These are phyloP conservation scores for Paracanthobrama guichenoti DNA, from an alignment of 2,113 vertebrate genomes.

Conservation along the genomic window DNA sequence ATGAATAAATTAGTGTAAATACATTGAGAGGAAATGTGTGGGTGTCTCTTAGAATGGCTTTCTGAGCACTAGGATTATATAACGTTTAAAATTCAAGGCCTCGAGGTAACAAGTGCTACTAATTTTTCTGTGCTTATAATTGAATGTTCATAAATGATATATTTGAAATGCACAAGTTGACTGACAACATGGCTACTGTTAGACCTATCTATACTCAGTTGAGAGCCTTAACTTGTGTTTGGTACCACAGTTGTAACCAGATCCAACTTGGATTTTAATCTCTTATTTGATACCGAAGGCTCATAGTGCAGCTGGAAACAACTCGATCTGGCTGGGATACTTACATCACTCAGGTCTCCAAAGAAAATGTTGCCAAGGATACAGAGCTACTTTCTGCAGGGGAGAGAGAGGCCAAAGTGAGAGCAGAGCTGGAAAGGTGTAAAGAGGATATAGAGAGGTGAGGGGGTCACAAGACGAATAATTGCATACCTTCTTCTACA, in stretches of 20 bases:
- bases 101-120: not conserved
- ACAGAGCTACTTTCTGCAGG: conserved; percentile 69
- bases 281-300: conserved; percentile 63
- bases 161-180: not conserved
- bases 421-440: conserved; percentile 67
- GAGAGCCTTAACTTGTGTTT: not conserved
- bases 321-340: conserved; percentile 70
- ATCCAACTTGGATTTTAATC: not conserved
- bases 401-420: conserved; percentile 68
- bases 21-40: conserved; percentile 29
- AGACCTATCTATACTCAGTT: not conserved
- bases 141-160: not conserved
- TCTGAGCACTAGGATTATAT: conserved; percentile 7
- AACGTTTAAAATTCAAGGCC: conserved; percentile 13
- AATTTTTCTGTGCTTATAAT: not conserved
- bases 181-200: not conserved
- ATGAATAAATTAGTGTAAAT: conserved; percentile 18
- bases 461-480: conserved; percentile 31
- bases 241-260: not conserved
- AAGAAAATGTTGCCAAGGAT: conserved; percentile 75
- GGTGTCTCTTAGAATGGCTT: conserved; percentile 29
- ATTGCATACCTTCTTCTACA: not conserved
- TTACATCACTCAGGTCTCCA: conserved; percentile 72
- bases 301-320: conserved; percentile 65
- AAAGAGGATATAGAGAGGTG: conserved; percentile 76